These are phyloP conservation scores for Delphinus delphis DNA, from an alignment of 2,113 vertebrate species.

Conservation along the genomic window DNA sequence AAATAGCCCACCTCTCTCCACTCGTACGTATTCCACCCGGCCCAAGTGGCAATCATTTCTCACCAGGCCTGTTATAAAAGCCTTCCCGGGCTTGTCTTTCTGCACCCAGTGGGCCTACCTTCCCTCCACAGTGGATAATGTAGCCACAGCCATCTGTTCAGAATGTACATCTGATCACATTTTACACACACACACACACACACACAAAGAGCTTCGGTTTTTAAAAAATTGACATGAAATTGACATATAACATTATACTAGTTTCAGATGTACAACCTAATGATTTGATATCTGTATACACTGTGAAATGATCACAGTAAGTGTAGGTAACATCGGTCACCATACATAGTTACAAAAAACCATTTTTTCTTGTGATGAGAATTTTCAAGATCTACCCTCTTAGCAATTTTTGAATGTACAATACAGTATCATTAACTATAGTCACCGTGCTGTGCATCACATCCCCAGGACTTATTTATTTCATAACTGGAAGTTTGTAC, in stretches of 20 bases:
- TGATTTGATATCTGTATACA: background rate
- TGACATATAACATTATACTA: background rate
- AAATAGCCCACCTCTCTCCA: background rate
- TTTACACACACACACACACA: background rate
- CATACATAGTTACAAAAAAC: background rate
- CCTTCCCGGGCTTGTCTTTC: background rate
- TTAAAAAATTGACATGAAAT: background rate
- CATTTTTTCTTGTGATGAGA: background rate
- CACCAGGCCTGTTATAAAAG: background rate
- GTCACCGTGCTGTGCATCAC: background rate
- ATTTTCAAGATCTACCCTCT: background rate
- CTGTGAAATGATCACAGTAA: background rate
- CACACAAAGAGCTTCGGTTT: background rate
- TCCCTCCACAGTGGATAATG: background rate
- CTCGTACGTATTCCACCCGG: rapidly evolving
- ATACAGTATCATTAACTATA: background rate
- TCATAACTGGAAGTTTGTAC: background rate
- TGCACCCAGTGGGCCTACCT: background rate
- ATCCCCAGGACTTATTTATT: background rate
- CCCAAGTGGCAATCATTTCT: background rate
- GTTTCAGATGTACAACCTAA: background rate
- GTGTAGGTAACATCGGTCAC: background rate
- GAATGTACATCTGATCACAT: background rate
- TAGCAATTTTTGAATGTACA: background rate
- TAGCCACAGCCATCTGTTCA: background rate